Base-by-base conservation (phyloP, 2,113 vertebrate species). In the Prochilodus magdalenae region DNA sequence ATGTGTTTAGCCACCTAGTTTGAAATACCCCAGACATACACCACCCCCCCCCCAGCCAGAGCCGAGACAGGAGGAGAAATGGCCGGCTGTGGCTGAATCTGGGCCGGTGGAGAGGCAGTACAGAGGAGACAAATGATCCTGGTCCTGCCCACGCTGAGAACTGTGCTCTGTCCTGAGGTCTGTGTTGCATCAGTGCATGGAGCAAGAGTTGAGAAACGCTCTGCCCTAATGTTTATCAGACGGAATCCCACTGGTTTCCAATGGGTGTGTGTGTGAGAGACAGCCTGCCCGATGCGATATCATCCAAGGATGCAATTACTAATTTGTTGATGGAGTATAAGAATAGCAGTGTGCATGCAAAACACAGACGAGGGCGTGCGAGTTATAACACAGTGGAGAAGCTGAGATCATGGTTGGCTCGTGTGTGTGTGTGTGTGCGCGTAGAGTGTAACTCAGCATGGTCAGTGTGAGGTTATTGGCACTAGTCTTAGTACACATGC, bases 381-480 rank as follows among this genome's bases (percentile, higher is more conserved):
- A 60, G 66, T 60, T 71, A 40, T 22, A 65, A 36, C 15, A 16
- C 44, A 57, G 20, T 67, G 80, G 65, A 82, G 73, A 70, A 70
- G 24, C 40, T 82, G 80, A 82, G 80, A 67, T 82, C 80, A 82
- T 82, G 47, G 69, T 16, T 82, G 80, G 80, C 72, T 47, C 24
- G 40, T 77, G 65, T 44, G 63, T 81, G 40, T 73, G 69, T 81
- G 29, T 72, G 69, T 73, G 30, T 80, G 51, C 51, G 26, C 11
- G 40, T 44, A 10, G 8, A 10, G 4, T 20, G 40, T 29, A 51
- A 60, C 73, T 63, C 49, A 66, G 44, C 55, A 51, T 51, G 72
- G 77, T 80, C 81, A 77, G 49, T 15, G 36, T 86, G 75, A 84
- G 82, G 82, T 76, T 77, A 79, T 51, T 79, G 59, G 75, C 85